Conservation (phyloP, 2,888 invertebrate species). For the Hoplodrina blanda region DNA sequence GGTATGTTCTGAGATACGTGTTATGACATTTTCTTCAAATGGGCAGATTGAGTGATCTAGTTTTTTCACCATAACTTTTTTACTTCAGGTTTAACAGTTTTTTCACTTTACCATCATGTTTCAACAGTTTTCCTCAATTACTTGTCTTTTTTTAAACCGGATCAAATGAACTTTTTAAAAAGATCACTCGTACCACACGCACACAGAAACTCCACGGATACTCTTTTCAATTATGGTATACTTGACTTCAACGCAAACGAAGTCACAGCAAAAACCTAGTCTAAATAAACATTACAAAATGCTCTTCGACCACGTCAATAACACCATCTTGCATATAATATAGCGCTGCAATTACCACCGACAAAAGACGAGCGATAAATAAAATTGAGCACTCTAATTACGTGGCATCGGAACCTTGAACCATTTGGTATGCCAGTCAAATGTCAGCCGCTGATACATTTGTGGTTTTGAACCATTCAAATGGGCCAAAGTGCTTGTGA, state of each 20-base stretch:
- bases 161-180: too few species aligned
- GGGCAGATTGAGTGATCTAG: too few species aligned
- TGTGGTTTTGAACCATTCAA: slow-evolving; percentile 52
- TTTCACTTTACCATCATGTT: too few species aligned
- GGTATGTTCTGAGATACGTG: too few species aligned
- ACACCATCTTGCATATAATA: slow-evolving; percentile 23
- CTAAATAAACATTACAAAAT: slow-evolving; percentile 32
- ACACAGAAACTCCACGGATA: too few species aligned
- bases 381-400: slow-evolving; percentile 63
- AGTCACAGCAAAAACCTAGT: neutral
- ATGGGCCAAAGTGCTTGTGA: slow-evolving; percentile 33
- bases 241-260: neutral
- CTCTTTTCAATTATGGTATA: too few species aligned
- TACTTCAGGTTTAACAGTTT: too few species aligned
- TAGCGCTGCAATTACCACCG: slow-evolving; percentile 41
- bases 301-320: slow-evolving; percentile 29
- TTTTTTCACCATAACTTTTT: too few species aligned
- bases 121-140: too few species aligned
- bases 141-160: too few species aligned
- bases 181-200: too few species aligned
- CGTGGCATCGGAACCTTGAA: slow-evolving; percentile 61
- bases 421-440: slow-evolving; percentile 53
- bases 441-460: slow-evolving; percentile 58
- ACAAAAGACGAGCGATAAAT: slow-evolving; percentile 60
- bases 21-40: too few species aligned